phyloP scores from a whole-genome alignment of 2,888 invertebrate genomes.

The Calliphora vomitoria region DNA sequence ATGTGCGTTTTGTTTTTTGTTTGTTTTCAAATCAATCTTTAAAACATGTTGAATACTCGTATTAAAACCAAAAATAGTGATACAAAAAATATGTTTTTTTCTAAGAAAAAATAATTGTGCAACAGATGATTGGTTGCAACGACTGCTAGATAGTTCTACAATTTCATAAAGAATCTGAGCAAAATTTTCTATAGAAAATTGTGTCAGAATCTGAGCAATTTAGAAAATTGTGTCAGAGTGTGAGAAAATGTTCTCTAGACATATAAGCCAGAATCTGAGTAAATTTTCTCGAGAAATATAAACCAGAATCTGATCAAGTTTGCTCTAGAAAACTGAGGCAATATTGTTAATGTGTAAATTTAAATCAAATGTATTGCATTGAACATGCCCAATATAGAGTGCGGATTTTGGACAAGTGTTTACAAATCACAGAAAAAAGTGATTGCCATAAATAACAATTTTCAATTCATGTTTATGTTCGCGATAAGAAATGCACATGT shows the following conservation, averaged over 20 bases:
- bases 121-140: slow-evolving; percentile 4
- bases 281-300: not conserved
- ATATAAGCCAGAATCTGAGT: not conserved
- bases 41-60: slow-evolving; percentile 50
- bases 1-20: not conserved
- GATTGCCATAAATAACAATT: slow-evolving; percentile 68
- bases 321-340: not conserved
- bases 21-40: not conserved
- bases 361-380: too few relatives aligned
- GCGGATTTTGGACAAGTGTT: slow-evolving; percentile 54
- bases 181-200: not conserved
- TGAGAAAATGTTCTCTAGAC: not conserved
- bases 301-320: not conserved
- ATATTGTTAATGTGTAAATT: not conserved
- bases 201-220: not conserved
- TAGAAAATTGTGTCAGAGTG: not conserved
- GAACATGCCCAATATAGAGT: slow-evolving; percentile 16
- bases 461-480: slow-evolving; percentile 67
- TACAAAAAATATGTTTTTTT: slow-evolving; percentile 18
- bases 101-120: slow-evolving; percentile 2
- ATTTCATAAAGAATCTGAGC: not conserved
- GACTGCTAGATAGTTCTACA: slow-evolving; percentile 2
- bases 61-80: slow-evolving; percentile 56
- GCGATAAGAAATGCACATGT: slow-evolving; percentile 69
- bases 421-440: slow-evolving; percentile 62